phyloP scores from a whole-genome alignment of 2,113 vertebrate genomes.

The Microcebus murinus region DNA sequence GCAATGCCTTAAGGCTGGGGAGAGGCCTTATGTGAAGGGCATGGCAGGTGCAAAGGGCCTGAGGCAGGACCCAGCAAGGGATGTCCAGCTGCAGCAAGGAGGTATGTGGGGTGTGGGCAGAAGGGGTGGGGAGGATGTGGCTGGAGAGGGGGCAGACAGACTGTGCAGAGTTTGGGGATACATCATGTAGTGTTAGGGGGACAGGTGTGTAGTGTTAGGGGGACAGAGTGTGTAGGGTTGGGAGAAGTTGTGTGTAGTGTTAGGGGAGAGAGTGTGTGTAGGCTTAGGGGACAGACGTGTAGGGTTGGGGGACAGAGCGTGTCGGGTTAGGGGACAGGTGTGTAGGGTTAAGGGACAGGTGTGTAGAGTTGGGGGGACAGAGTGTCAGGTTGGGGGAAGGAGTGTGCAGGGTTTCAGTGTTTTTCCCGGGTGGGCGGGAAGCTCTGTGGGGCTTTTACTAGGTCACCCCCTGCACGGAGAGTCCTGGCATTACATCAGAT shows the following conservation, averaged over 20 bases:
- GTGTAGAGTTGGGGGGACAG: not conserved
- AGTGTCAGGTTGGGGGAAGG: not conserved
- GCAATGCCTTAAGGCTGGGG: not conserved
- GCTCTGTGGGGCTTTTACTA: too few relatives aligned
- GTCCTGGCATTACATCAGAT: too few relatives aligned
- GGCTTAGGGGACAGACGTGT: not conserved
- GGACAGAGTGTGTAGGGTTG: too few relatives aligned
- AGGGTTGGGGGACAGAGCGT: not conserved
- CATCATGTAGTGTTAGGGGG: not conserved
- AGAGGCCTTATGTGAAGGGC: not conserved
- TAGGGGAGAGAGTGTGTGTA: not conserved
- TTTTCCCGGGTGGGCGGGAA: too few relatives aligned
- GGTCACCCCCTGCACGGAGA: too few relatives aligned
- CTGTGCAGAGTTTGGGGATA: not conserved
- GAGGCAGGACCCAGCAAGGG: not conserved
- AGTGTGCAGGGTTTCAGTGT: not conserved
- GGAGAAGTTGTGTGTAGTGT: not conserved
- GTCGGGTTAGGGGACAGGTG: not conserved
- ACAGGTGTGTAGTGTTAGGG: not conserved
- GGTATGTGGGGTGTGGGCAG: not conserved
- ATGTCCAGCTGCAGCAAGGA: accelerated
- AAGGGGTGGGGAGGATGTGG: not conserved
- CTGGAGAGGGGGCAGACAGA: not conserved
- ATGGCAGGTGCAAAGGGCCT: not conserved
- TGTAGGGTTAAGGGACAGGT: not conserved